These are phyloP conservation scores for Pterophyllum scalare DNA, from an alignment of 2,113 vertebrate species.

Conservation along the genomic window DNA sequence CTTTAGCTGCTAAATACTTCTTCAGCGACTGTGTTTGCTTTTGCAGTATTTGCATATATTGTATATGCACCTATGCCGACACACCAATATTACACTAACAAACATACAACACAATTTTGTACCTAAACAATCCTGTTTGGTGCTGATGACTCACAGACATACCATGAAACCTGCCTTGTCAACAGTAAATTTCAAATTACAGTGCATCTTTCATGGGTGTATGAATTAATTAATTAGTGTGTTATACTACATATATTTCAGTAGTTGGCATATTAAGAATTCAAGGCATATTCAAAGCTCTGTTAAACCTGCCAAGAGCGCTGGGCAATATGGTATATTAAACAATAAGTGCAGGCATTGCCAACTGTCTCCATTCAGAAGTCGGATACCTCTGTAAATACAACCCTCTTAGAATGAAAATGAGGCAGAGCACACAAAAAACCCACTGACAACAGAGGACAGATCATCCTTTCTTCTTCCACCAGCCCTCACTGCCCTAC, in stretches of 20 bases:
- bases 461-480: slow-evolving; percentile 61
- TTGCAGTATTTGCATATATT: background rate
- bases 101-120: background rate
- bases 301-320: slow-evolving; percentile 20
- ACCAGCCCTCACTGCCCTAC: slow-evolving; percentile 61
- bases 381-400: slow-evolving; percentile 19
- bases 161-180: background rate
- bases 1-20: background rate
- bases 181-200: background rate
- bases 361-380: background rate
- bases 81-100: background rate
- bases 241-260: background rate
- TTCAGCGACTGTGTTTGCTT: background rate
- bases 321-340: slow-evolving; percentile 16
- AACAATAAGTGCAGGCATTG: slow-evolving; percentile 2
- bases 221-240: background rate
- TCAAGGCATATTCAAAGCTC: background rate
- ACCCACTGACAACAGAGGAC: slow-evolving; percentile 64
- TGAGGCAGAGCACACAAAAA: slow-evolving; percentile 47
- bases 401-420: slow-evolving; percentile 45
- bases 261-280: background rate
- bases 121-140: background rate
- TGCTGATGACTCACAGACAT: background rate
- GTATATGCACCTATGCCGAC: background rate
- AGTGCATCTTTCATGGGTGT: background rate